A percentile compares a stretch with the other conserved stretches of the same genome.
phyloP scores from a whole-genome alignment of 2,113 vertebrate species.

The Scolopax mira region DNA sequence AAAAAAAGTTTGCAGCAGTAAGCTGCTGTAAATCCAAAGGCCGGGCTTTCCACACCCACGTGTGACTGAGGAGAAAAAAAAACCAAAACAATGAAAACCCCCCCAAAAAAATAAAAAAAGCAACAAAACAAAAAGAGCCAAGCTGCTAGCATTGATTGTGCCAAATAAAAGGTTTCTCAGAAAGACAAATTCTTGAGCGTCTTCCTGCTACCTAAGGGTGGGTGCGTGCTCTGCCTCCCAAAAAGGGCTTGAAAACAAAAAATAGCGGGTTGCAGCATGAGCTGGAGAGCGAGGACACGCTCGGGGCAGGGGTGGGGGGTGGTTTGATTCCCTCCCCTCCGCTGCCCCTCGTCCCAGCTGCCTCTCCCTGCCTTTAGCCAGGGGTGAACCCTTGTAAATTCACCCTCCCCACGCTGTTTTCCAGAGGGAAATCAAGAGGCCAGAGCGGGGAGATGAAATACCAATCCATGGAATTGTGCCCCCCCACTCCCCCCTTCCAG shows the following conservation, averaged over 20 bases:
- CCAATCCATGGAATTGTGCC: not conserved
- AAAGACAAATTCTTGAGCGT: slow-evolving; percentile 39
- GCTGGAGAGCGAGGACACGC: not conserved
- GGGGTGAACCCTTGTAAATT: not conserved
- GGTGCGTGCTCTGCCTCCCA: slow-evolving; percentile 14
- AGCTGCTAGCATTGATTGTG: not conserved
- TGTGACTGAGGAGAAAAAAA: not conserved
- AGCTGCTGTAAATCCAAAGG: not conserved
- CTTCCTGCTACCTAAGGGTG: slow-evolving; percentile 44
- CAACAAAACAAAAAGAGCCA: not conserved
- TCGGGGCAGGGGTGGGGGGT: not conserved
- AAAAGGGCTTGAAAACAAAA: not conserved
- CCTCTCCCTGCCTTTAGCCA: not conserved
- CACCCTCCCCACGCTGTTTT: not conserved
- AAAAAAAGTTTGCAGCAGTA: not conserved
- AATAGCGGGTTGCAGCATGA: not conserved
- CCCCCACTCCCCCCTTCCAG: not conserved
- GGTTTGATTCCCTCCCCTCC: not conserved
- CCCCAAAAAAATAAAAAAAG: not conserved
- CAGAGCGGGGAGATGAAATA: not conserved
- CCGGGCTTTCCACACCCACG: not conserved
- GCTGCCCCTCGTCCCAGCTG: not conserved
- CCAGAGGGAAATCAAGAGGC: not conserved
- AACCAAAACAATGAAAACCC: not conserved
- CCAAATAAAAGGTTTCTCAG: slow-evolving; percentile 65